phyloP scores from a whole-genome alignment of 2,797 vertebrate genomes.

The Mormyrops attenuatus region DNA sequence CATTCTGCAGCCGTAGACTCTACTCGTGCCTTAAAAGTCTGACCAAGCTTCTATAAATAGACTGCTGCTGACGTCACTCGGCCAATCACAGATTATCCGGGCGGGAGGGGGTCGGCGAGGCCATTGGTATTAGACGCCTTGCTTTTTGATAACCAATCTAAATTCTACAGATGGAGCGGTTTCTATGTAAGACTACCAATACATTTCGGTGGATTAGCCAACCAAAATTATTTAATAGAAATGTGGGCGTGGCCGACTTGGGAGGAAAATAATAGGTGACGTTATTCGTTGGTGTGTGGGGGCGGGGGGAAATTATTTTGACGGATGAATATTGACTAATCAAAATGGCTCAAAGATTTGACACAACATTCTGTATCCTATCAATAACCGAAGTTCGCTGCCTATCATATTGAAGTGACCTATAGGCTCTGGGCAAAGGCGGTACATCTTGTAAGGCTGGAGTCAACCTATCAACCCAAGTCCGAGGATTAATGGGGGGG shows the following conservation, averaged over 20 bases:
- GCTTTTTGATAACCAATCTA: constrained; percentile 20
- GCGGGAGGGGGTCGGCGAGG: constrained; percentile 43
- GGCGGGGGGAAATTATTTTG: constrained; percentile 44
- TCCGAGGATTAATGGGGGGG: constrained; percentile 70
- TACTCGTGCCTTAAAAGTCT: constrained; percentile 53
- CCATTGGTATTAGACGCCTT: constrained; percentile 31
- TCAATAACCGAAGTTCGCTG: constrained; percentile 19
- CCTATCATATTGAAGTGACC: constrained; percentile 37
- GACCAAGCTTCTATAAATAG: constrained; percentile 70
- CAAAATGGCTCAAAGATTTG: constrained; percentile 32
- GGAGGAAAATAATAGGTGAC: constrained; percentile 42
- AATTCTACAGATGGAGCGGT: constrained; percentile 24
- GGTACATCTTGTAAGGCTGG: constrained; percentile 54
- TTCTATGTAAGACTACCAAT: constrained; percentile 23
- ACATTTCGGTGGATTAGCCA: constrained; percentile 5
- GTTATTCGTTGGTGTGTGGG: constrained; percentile 45
- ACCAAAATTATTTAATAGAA: constrained; percentile 19
- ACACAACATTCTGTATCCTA: constrained; percentile 41
- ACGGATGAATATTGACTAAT: constrained; percentile 44
- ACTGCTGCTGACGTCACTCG: constrained; percentile 55
- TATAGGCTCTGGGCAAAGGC: constrained; percentile 45
- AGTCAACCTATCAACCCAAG: constrained; percentile 63
- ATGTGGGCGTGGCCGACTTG: constrained; percentile 17
- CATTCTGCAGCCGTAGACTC: constrained; percentile 42
- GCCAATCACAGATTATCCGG: constrained; percentile 55